Evolutionary conservation across 2,113 vertebrate species (phyloP), one percentile per base, ranked within the genome.

Genomic region (Pelusios castaneus): DNA sequence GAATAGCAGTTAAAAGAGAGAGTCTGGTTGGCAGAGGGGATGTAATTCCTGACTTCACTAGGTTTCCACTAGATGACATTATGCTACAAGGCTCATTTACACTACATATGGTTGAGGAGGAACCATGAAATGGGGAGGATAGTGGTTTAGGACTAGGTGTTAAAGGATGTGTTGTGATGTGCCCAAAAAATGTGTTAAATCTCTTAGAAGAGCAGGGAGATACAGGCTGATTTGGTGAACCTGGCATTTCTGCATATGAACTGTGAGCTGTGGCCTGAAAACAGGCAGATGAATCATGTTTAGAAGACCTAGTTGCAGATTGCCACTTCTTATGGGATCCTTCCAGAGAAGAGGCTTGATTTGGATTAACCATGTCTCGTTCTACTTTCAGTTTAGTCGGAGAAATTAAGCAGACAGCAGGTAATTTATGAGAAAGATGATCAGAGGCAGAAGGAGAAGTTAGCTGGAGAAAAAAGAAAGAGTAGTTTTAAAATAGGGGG

Each of bases 1-100:
- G 98, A 93, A 99, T 98, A 83, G 99, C 99, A 13, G 99, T 99
- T 91, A 99, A 98, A 41, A 99, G 97, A 81, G 99, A 99, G 56
- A 99, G 98, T 38, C 99, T 98, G 29, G 99, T 99, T 88, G 99
- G 98, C 58, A 98, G 96, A 45, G 97, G 97, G 27, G 98, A 98
- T 78, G 97, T 98, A 90, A 95, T 94, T 78, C 98, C 97, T 45
- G 97, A 77, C 51, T 89, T 97, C 2, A 90, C 75, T 70, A 94
- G 94, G 84, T 82, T 97, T 76, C 93, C 91, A 84, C 93, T 96
- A 10, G 98, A 97, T 10, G 98, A 98, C 78, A 75, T 92, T 45
- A 95, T 97, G 89, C 96, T 96, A 19, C 91, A 89, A 52, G 97
- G 95, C 9, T 98, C 97, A 52, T 96, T 96, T 79, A 97, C 90